Evolutionary conservation across 2,888 invertebrate genomes (phyloP), one percentile per base, ranked within the genome.

Genomic region (Drosophila fungiperda): DNA sequence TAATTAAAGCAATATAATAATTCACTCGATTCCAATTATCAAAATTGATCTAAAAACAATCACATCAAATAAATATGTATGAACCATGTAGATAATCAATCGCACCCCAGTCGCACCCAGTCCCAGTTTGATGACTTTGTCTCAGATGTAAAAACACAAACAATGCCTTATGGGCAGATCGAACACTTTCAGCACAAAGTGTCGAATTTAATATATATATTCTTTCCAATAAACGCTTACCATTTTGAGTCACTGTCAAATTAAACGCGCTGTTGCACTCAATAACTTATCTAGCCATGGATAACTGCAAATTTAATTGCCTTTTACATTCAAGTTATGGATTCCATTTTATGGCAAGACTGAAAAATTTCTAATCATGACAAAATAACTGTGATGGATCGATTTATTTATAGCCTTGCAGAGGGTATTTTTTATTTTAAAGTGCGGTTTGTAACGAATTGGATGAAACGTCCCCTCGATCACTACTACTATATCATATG

Each of bases 61-160:
- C 45, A 2, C 15, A 45, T 45, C 23, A 4, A 15, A 45, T 8
- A 2, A 7, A 23, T 15, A 4, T 15, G 6, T 38, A 3, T 7
- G 5, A 20, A 3, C 12, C 7, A 32, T 38, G 8, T 32, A 11
- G 17, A 65, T 20, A 33, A 58, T 84, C 74, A 80, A 80, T 76
- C 70, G 68, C 33, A 67, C 57, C 45, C 45, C 33, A 33, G 17
- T 26, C 29, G 2, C 29, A 29, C 77, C 57, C 74, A 63, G 17
- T 59, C 45, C 50, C 68, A 68, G 52, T 42, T 20, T 20, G 50
- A 45, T 32, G 82, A 70, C 80, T 78, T 80, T 82, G 71, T 55
- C 15, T 15, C 63, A n/a, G 20, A 32, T 20, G 49, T 26, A 36
- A 20, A 26, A n/a, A 12, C n/a, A 40, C 2, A 68, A 33, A 17